Conservation (phyloP, 2,113 vertebrate genomes). For the Microcebus ravelobensis region DNA sequence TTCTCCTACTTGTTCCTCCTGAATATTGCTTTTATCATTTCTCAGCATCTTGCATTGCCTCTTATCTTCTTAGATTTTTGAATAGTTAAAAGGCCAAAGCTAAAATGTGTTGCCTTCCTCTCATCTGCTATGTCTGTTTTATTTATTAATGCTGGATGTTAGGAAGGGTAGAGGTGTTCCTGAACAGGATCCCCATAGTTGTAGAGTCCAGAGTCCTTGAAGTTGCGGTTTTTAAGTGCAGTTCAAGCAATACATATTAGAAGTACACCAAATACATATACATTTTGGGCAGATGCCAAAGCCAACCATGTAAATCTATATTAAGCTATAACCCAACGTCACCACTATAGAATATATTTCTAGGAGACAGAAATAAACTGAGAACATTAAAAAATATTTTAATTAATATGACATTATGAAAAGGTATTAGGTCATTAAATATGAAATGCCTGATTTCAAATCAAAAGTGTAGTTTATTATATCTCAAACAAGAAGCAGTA, state of each 20-base stretch:
- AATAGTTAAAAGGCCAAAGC: background rate
- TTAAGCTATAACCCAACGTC: background rate
- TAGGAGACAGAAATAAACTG: background rate
- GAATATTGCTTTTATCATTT: background rate
- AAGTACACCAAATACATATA: background rate
- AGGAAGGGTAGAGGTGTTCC: background rate
- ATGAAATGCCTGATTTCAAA: no score
- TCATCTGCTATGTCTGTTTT: background rate
- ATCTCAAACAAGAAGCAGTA: no score
- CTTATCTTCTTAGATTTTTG: background rate
- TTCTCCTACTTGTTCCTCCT: background rate
- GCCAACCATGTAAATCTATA: background rate
- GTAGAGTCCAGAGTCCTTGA: background rate
- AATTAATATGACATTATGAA: background rate
- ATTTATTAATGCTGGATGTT: background rate
- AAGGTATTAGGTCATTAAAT: background rate
- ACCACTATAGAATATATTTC: constrained; percentile 1
- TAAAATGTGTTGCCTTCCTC: background rate
- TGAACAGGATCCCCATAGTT: background rate
- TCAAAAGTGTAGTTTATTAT: no score
- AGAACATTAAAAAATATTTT: constrained; percentile 23
- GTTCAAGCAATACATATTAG: background rate
- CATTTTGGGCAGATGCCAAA: background rate
- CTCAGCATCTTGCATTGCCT: background rate
- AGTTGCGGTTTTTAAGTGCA: background rate